Percentiles rank a stretch among this genome's conserved stretches.
Evolutionary conservation across 2,888 invertebrate genomes (phyloP).

Genomic region (Hypolimnas misippus): DNA sequence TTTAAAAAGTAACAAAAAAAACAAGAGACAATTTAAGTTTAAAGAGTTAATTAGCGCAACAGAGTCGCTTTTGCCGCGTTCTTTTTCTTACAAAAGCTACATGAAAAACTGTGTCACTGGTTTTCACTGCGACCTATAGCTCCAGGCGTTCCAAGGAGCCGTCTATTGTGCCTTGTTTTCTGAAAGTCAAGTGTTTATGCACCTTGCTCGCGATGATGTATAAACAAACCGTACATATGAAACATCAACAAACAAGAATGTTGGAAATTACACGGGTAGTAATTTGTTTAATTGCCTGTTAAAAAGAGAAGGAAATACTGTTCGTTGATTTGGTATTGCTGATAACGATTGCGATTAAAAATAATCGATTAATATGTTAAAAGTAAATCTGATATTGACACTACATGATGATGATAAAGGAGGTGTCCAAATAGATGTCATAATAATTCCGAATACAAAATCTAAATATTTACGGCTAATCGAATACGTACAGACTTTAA

Average conservation of each 20-base stretch:
- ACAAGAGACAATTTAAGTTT: constrained; percentile 11
- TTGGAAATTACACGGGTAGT: background rate
- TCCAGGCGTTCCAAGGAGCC: constrained; percentile 34
- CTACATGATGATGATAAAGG: too few relatives aligned
- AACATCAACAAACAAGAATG: constrained; percentile 3
- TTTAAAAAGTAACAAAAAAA: constrained; percentile 2
- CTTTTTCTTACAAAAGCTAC: constrained; percentile 29
- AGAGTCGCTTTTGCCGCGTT: constrained; percentile 20
- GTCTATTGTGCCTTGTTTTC: constrained; percentile 36
- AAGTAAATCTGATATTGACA: too few relatives aligned
- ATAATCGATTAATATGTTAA: too few relatives aligned
- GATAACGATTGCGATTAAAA: too few relatives aligned
- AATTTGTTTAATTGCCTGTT: too few relatives aligned
- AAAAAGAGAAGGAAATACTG: too few relatives aligned
- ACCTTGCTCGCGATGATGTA: constrained; percentile 20
- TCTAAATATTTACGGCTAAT: too few relatives aligned
- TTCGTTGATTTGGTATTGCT: too few relatives aligned
- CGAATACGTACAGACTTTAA: too few relatives aligned
- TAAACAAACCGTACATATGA: constrained; percentile 16
- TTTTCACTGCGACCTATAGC: constrained; percentile 38
- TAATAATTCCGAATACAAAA: too few relatives aligned
- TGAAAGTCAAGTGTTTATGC: constrained; percentile 40
- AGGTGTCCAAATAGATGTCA: too few relatives aligned
- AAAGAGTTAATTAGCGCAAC: constrained; percentile 31
- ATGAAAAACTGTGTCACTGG: constrained; percentile 39